Conservation (phyloP, 2,113 vertebrate species). For the Indri indri region DNA sequence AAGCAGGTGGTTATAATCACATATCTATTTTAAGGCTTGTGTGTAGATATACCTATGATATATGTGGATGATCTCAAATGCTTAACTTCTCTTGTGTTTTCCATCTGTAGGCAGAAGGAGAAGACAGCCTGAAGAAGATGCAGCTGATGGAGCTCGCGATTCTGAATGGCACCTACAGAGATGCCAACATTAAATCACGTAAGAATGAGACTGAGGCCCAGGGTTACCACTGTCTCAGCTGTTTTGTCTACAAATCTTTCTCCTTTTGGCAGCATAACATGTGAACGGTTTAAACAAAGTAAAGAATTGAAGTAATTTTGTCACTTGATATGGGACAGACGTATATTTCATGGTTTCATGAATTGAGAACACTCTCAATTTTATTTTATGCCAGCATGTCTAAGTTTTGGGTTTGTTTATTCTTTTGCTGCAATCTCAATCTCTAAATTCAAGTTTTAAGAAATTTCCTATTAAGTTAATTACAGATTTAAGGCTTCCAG, state of each 20-base stretch:
- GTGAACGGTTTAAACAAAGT: background rate
- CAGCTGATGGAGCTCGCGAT: slow-evolving; percentile 99
- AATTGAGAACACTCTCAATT: background rate
- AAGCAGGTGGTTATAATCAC: background rate
- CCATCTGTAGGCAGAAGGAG: slow-evolving; percentile 92
- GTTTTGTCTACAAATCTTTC: background rate
- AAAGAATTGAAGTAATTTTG: background rate
- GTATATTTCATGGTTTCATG: background rate
- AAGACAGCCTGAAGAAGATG: slow-evolving; percentile 99
- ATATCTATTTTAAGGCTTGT: background rate
- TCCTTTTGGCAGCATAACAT: background rate
- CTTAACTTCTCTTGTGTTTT: background rate
- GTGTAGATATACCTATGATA: background rate
- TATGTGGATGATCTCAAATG: rapidly evolving
- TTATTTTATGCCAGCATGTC: background rate
- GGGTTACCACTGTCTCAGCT: background rate
- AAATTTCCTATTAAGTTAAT: background rate
- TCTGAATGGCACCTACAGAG: slow-evolving; percentile 99
- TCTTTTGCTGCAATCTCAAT: background rate
- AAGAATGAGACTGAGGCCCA: slow-evolving; percentile 84
- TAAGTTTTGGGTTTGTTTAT: slow-evolving; percentile 4
- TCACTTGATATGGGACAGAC: background rate
- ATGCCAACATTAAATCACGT: slow-evolving; percentile 99
- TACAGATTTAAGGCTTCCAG: background rate
- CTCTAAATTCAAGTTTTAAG: background rate